Evolutionary conservation across 2,797 vertebrate genomes (phyloP).

Genomic region (Rachycentron canadum): DNA sequence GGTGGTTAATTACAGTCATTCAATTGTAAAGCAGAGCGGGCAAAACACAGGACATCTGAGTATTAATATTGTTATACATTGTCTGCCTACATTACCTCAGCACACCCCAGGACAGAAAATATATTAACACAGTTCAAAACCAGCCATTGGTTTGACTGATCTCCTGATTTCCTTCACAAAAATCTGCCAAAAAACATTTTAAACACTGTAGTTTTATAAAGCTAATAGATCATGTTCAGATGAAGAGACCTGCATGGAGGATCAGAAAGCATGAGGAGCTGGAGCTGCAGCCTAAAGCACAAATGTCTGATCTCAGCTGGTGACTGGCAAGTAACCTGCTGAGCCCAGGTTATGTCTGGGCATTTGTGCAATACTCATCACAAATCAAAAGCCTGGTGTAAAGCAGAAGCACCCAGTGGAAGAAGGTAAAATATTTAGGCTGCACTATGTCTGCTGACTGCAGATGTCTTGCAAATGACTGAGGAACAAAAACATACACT

Average conservation of each 20-base stretch:
- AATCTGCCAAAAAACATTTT: background rate
- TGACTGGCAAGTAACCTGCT: background rate
- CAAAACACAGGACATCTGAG: slow-evolving; percentile 25
- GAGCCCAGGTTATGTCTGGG: background rate
- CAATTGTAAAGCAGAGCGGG: slow-evolving; percentile 13
- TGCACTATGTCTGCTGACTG: background rate
- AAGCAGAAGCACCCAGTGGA: background rate
- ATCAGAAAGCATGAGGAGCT: slow-evolving; percentile 6
- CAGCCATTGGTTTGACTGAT: background rate
- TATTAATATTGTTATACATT: slow-evolving; percentile 25
- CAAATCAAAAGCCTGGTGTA: background rate
- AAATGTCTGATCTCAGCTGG: slow-evolving; percentile 11
- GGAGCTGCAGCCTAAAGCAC: background rate
- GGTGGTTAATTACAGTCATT: slow-evolving; percentile 11
- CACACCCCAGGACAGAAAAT: background rate
- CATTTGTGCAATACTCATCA: slow-evolving; percentile 16
- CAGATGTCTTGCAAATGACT: background rate
- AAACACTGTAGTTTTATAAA: background rate
- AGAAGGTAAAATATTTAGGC: background rate
- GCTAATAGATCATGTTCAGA: background rate
- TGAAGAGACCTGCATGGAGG: background rate
- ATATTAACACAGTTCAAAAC: background rate
- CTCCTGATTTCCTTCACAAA: background rate
- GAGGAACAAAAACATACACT: background rate
- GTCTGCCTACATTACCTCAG: slow-evolving; percentile 24